Conservation (phyloP, 2,888 invertebrate genomes). For the Dynastes tityus region DNA sequence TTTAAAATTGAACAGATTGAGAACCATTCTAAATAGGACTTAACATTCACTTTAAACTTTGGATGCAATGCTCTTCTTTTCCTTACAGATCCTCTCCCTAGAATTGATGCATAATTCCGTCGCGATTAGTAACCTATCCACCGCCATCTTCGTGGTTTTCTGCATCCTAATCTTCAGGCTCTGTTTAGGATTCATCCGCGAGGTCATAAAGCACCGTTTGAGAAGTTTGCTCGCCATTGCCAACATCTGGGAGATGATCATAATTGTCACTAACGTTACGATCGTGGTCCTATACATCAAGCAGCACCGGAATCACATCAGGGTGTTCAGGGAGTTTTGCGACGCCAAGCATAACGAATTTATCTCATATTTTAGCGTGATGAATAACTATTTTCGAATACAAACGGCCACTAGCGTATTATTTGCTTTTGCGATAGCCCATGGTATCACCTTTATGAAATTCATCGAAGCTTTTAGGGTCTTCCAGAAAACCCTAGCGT, state of each 20-base stretch:
- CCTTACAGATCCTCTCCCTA: constrained; percentile 53
- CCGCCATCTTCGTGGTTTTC: not conserved
- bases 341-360: constrained; percentile 55
- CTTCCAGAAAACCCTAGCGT: constrained; percentile 52
- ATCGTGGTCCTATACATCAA: constrained; percentile 26
- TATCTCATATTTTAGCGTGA: constrained; percentile 53
- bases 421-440: constrained; percentile 54
- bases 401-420: constrained; percentile 51
- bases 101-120: constrained; percentile 46
- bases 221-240: constrained; percentile 47
- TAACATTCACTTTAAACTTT: too few relatives aligned
- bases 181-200: constrained; percentile 44
- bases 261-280: constrained; percentile 44
- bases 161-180: constrained; percentile 48
- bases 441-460: constrained; percentile 55
- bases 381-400: constrained; percentile 50
- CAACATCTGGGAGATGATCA: constrained; percentile 54
- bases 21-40: too few relatives aligned
- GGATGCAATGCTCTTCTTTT: constrained; percentile 5
- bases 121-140: not conserved
- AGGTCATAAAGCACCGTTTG: constrained; percentile 14
- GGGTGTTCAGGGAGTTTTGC: constrained; percentile 52
- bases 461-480: constrained; percentile 54
- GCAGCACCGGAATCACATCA: constrained; percentile 46
- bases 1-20: not conserved